A percentile compares a stretch with the other conserved stretches of the same genome.
phyloP scores from a whole-genome alignment of 2,113 vertebrate species.

The Tyto alba region DNA sequence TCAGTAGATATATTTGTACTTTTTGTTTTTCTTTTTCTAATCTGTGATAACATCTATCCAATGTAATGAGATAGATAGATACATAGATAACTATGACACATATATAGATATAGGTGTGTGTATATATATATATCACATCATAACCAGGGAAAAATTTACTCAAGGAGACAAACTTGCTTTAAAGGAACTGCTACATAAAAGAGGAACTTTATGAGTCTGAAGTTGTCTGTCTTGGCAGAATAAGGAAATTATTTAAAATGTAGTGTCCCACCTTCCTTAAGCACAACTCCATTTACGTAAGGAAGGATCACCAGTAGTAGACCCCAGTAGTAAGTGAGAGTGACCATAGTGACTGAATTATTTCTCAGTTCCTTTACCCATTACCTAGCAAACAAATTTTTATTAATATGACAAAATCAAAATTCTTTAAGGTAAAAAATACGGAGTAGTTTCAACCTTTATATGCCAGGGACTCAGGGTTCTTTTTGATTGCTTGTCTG shows the following conservation, averaged over 20 bases:
- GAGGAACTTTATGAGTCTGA: background rate
- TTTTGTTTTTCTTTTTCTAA: background rate
- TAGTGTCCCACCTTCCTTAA: background rate
- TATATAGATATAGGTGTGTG: fast-evolving
- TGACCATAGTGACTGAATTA: background rate
- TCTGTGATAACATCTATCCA: background rate
- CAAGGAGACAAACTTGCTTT: background rate
- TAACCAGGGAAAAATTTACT: background rate
- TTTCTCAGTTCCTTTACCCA: background rate
- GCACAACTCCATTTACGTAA: background rate
- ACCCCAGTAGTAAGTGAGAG: background rate
- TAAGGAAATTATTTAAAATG: background rate
- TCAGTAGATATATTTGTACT: background rate
- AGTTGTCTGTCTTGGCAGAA: background rate
- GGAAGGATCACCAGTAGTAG: background rate
- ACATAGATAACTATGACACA: background rate
- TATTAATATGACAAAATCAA: background rate
- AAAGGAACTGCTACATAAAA: background rate
- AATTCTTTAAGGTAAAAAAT: background rate
- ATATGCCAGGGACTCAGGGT: background rate
- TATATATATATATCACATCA: background rate
- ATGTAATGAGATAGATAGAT: background rate
- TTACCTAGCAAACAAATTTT: background rate
- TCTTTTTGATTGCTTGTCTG: background rate
- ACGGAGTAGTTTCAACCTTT: background rate